phyloP scores from a whole-genome alignment of 2,797 vertebrate genomes.

The Thamnophis elegans region DNA sequence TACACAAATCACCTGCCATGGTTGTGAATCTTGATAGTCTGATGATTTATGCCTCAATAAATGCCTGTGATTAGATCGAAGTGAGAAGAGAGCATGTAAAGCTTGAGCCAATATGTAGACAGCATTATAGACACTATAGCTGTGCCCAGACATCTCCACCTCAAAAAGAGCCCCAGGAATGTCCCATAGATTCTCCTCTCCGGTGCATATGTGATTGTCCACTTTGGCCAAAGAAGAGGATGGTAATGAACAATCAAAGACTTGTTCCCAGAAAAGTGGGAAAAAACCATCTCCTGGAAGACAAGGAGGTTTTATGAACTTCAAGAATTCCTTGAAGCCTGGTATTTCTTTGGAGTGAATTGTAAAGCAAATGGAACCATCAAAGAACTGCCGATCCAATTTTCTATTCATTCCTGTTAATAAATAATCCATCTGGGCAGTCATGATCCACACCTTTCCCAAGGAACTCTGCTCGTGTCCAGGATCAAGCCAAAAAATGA shows the following conservation, averaged over 20 bases:
- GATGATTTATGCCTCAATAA: neutral
- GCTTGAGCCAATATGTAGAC: neutral
- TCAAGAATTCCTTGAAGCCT: neutral
- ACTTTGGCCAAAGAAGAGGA: rapidly evolving
- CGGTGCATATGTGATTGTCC: neutral
- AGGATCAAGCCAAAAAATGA: neutral
- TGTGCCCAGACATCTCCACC: neutral
- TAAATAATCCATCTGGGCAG: neutral
- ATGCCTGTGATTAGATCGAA: neutral
- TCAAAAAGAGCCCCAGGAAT: neutral
- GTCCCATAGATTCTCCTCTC: neutral
- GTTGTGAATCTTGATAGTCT: neutral
- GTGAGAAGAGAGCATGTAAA: neutral
- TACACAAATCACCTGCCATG: neutral
- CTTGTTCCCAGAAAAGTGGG: neutral
- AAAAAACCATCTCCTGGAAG: neutral
- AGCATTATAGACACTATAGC: neutral
- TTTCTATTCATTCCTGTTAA: neutral
- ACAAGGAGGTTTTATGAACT: neutral
- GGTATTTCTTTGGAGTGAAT: neutral
- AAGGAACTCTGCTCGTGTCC: rapidly evolving
- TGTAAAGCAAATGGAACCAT: neutral
- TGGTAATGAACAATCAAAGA: neutral
- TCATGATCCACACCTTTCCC: neutral
- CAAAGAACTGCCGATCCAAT: neutral